Base-by-base conservation (phyloP, 2,888 invertebrate genomes). In the Aricia artaxerxes region DNA sequence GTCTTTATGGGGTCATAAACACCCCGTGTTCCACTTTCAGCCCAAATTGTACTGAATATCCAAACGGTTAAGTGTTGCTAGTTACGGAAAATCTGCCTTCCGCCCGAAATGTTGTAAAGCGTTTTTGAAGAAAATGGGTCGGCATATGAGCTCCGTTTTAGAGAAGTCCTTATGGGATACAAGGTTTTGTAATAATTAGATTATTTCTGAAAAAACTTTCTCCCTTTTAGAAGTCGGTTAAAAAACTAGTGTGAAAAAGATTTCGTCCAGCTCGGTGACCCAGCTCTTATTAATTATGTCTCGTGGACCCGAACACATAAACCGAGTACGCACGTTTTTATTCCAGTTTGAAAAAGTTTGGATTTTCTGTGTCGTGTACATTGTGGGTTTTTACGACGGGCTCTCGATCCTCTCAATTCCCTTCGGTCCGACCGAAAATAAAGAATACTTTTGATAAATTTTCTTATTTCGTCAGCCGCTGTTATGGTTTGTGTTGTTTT, bases 1-100 rank as follows among this genome's bases (percentile, higher is more conserved):
- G 86, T 85, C 86, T 91, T 92, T 91, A 92, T 91, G 83, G 87
- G 84, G 83, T 84, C 87, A 86, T 91, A 89, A 92, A 88, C 83
- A 85, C 84, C 83, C 82, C 82, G 69, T 69, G 69, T 38, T 38
- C 69, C 35, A 69, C 35, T 69, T 69, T 38, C 35, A 69, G 69
- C 38, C 35, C 35, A 69, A 69, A 69, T 31, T 38, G 69, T 69
- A 13, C 69, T 69, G 69, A 69, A 69, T 35, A 69, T 38, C 38
- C 69, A 38, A 69, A 69, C 38, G 69, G 38, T 69, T 69, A 13
- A 69, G 35, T 69, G 69, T 69, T 35, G 69, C 69, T 69, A 69
- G 69, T 69, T 35, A 69, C 9, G 38, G 64, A 38, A 69, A 38
- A 69, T 69, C 13, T 9, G 35, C 35, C 35, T 2, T 38, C 38